phyloP scores from a whole-genome alignment of 2,113 vertebrate species.

The Varanus komodoensis region DNA sequence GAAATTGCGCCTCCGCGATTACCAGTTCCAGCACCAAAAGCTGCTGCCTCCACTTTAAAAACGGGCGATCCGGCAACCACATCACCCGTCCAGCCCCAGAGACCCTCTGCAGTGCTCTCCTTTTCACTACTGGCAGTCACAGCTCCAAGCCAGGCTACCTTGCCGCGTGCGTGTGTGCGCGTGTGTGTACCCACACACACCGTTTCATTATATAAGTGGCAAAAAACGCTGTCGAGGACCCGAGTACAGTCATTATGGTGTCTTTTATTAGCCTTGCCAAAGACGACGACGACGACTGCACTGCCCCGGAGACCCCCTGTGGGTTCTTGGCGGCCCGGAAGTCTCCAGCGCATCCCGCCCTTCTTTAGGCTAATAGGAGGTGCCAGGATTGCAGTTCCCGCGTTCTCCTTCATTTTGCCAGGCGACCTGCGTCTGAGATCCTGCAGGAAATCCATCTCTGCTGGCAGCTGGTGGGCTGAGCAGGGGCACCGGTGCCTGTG shows the following conservation, averaged over 20 bases:
- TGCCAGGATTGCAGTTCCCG: conserved; percentile 20
- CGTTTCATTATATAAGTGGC: conserved; percentile 9
- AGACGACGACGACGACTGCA: conserved; percentile 21
- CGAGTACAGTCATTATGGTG: conserved; percentile 12
- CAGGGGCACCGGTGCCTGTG: background rate
- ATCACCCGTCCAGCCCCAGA: background rate
- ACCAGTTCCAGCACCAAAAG: background rate
- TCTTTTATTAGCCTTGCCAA: conserved; percentile 28
- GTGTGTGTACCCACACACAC: background rate
- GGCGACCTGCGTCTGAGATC: background rate
- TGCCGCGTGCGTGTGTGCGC: too few relatives aligned
- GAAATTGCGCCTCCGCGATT: background rate
- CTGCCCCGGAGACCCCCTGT: conserved; percentile 12
- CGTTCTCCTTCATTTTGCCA: background rate
- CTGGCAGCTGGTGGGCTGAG: too few relatives aligned
- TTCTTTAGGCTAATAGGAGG: conserved; percentile 20
- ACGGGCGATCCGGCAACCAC: background rate
- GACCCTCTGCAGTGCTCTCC: too few relatives aligned
- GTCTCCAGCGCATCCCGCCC: conserved; percentile 20
- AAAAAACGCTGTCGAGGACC: conserved; percentile 12
- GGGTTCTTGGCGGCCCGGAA: conserved; percentile 16
- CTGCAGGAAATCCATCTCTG: background rate
- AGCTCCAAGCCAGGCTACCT: background rate
- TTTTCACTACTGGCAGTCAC: too few relatives aligned
- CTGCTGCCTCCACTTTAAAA: background rate